These are phyloP conservation scores for Salmo trutta DNA, from an alignment of 2,797 vertebrate genomes.

Conservation along the genomic window DNA sequence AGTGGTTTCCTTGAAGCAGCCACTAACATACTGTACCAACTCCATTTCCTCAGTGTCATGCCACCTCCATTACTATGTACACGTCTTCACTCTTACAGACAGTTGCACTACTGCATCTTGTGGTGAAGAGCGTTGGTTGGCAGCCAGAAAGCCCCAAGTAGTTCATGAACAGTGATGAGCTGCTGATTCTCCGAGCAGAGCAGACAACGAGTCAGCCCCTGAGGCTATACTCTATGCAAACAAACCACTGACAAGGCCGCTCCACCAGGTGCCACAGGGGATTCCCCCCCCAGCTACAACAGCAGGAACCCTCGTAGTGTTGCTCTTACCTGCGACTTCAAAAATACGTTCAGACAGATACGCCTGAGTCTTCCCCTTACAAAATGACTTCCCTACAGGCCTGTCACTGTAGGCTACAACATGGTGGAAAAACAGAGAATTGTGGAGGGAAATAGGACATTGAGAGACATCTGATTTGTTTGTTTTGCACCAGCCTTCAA, in stretches of 20 bases:
- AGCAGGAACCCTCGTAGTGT: slow-evolving; percentile 63
- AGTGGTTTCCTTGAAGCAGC: too few species aligned
- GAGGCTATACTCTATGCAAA: slow-evolving; percentile 72
- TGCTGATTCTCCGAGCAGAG: slow-evolving; percentile 52
- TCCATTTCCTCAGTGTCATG: too few species aligned
- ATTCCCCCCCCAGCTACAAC: slow-evolving; percentile 60
- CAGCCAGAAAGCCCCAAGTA: slow-evolving; percentile 43
- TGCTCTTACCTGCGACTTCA: slow-evolving; percentile 56
- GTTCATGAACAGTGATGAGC: slow-evolving; percentile 57
- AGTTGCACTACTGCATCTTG: too few species aligned
- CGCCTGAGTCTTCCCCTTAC: slow-evolving; percentile 33
- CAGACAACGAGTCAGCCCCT: slow-evolving; percentile 61
- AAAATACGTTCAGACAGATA: slow-evolving; percentile 57
- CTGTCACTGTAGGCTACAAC: slow-evolving; percentile 62
- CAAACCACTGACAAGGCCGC: slow-evolving; percentile 75
- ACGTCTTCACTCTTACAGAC: too few species aligned
- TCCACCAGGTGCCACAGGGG: slow-evolving; percentile 67
- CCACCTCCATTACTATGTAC: too few species aligned
- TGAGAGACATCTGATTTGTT: slow-evolving; percentile 50
- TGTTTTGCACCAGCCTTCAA: slow-evolving; percentile 47
- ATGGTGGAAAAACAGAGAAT: slow-evolving; percentile 26
- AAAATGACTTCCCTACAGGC: slow-evolving; percentile 60
- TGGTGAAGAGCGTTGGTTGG: slow-evolving; percentile 9
- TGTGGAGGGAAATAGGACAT: slow-evolving; percentile 20
- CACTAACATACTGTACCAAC: too few species aligned